Evolutionary conservation across 2,888 invertebrate species (phyloP), one percentile per base, ranked within the genome.

Genomic region (Cerastoderma edule): DNA sequence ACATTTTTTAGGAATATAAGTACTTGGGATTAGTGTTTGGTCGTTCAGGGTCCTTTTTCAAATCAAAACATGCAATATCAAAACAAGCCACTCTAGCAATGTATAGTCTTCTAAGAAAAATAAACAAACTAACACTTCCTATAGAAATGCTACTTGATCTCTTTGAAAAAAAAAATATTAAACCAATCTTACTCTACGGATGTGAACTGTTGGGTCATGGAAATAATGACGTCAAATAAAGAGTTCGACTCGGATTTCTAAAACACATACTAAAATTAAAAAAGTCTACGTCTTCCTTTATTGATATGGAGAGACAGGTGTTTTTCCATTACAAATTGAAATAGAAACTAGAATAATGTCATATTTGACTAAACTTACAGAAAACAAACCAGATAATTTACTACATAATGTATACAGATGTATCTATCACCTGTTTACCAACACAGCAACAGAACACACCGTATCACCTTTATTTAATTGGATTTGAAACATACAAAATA

Each of bases 141-240:
- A 22, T 54, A 24, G 71, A 71, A 22, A n/a, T 71, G 44, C 71
- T 65, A 54, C 28, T 54, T 24, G 65, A 71, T 16, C 22, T 64
- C 5, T 65, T 65, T 30, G 39, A 65, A 32, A 71, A 71, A 65
- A 54, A 35, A 22, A 48, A n/a, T n/a, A n/a, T 70, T 33, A 70
- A 70, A 70, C 64, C 70, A 22, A 53, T 70, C 19, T 35, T 70
- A 27, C 28, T 70, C 22, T 70, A 70, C 24, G 64, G 70, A 6
- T 48, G 48, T 70, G 70, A 70, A 70, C 24, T 63, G 35, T 71
- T 64, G 71, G 71, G 53, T n/a, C 56, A 22, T 54, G 54, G 63
- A n/a, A 53, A 71, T 30, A 27, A 24, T n/a, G 39, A 64, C 27
- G 32, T 50, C 4, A 64, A 65, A n/a, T 64, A 71, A 71, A 53